Conservation (phyloP, 2,797 vertebrate genomes). For the Cynodonichthys magdalenae region DNA sequence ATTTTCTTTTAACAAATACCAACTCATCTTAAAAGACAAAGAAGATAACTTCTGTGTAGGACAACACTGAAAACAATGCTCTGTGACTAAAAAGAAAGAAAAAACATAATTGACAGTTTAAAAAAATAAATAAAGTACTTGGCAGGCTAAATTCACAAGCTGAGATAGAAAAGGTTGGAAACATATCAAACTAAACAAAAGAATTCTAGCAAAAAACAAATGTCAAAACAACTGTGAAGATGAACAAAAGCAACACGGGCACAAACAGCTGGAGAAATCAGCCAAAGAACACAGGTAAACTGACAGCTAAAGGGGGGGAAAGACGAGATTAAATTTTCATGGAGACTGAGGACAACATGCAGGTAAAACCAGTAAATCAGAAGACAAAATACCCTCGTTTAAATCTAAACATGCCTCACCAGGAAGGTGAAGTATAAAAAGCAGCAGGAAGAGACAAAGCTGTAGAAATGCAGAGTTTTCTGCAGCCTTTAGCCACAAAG, state of each 20-base stretch:
- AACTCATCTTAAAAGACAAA: background rate
- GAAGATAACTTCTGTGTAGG: background rate
- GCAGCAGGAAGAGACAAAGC: background rate
- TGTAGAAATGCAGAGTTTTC: background rate
- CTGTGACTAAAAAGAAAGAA: background rate
- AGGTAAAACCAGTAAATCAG: conserved; percentile 1
- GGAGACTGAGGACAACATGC: conserved; percentile 1
- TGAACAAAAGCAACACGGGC: background rate
- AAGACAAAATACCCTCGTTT: background rate
- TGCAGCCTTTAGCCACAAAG: background rate
- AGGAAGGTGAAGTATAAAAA: background rate
- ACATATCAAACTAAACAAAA: conserved; percentile 3
- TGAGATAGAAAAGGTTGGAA: conserved; percentile 3
- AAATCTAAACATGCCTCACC: background rate
- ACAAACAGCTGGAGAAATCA: background rate
- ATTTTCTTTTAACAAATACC: background rate
- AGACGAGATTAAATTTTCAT: conserved; percentile 4
- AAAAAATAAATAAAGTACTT: conserved; percentile 2
- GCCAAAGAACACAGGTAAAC: background rate
- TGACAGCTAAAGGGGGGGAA: background rate
- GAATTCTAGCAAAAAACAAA: background rate
- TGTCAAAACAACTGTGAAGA: background rate
- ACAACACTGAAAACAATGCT: background rate
- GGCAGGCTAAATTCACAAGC: conserved; percentile 1
- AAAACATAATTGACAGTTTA: background rate